phyloP scores from a whole-genome alignment of 2,113 vertebrate species.

The Pyxicephalus adspersus region DNA sequence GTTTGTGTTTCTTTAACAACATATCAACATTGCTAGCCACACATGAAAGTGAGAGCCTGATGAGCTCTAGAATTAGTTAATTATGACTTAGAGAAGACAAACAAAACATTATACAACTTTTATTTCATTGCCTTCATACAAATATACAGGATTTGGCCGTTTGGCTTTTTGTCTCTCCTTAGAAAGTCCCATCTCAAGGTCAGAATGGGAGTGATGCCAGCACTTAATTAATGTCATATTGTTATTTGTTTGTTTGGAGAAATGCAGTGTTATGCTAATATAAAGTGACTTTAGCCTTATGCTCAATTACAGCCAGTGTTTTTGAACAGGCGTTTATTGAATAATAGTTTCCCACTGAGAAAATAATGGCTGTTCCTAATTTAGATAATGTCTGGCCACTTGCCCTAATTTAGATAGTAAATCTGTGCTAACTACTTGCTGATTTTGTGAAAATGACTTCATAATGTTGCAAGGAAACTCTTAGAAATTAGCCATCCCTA shows the following conservation, averaged over 20 bases:
- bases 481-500: too few relatives aligned
- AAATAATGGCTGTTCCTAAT: conserved; percentile 24
- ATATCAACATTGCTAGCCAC: too few relatives aligned
- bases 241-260: conserved; percentile 42
- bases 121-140: background rate
- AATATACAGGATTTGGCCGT: background rate
- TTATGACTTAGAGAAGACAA: background rate
- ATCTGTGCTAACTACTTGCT: background rate
- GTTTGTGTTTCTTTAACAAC: too few relatives aligned
- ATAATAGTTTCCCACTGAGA: conserved; percentile 22
- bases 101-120: background rate
- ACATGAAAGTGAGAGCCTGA: too few relatives aligned
- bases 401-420: conserved; percentile 21
- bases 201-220: conserved; percentile 44
- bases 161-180: conserved; percentile 5
- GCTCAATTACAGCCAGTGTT: conserved; percentile 49
- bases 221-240: conserved; percentile 46
- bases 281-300: conserved; percentile 44
- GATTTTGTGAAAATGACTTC: background rate
- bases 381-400: conserved; percentile 4
- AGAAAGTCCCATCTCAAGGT: conserved; percentile 30
- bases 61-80: background rate
- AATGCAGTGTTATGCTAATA: conserved; percentile 38
- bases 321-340: conserved; percentile 31
- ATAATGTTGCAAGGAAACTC: too few relatives aligned